Evolutionary conservation across 2,797 vertebrate genomes (phyloP).

Genomic region (Percopsis omiscomaycus): DNA sequence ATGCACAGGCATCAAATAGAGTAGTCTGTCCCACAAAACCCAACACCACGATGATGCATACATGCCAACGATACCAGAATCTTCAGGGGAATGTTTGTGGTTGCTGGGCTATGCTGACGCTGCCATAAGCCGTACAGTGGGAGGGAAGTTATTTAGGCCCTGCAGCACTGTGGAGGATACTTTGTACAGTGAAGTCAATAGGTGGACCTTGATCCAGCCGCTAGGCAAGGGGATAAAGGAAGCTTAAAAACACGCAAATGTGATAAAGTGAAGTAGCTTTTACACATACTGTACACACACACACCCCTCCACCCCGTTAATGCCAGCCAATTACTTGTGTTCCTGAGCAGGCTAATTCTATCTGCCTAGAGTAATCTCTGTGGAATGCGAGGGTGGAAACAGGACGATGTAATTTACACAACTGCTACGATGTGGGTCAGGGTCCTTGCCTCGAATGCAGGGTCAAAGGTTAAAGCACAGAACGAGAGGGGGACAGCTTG

Average conservation of each 20-base stretch:
- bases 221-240: neutral
- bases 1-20: neutral
- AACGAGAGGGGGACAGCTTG: too few relatives aligned
- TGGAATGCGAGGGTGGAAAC: conserved; percentile 39
- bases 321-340: conserved; percentile 19
- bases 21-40: neutral
- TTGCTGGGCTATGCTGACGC: conserved; percentile 3
- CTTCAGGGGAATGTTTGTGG: conserved; percentile 20
- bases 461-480: conserved; percentile 10
- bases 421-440: conserved; percentile 19
- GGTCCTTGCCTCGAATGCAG: conserved; percentile 13
- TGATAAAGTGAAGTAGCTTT: neutral
- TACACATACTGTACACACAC: too few relatives aligned
- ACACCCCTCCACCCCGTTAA: neutral
- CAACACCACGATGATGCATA: neutral
- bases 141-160: neutral
- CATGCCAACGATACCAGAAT: conserved; percentile 17
- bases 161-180: neutral
- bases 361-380: conserved; percentile 36
- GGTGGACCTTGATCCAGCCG: neutral
- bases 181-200: neutral
- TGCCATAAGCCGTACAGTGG: neutral
- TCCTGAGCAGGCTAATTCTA: conserved; percentile 17
- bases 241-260: neutral
- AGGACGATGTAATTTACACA: conserved; percentile 22